These are phyloP conservation scores for Acrobasis repandana DNA, from an alignment of 2,888 invertebrate species.

Conservation along the genomic window DNA sequence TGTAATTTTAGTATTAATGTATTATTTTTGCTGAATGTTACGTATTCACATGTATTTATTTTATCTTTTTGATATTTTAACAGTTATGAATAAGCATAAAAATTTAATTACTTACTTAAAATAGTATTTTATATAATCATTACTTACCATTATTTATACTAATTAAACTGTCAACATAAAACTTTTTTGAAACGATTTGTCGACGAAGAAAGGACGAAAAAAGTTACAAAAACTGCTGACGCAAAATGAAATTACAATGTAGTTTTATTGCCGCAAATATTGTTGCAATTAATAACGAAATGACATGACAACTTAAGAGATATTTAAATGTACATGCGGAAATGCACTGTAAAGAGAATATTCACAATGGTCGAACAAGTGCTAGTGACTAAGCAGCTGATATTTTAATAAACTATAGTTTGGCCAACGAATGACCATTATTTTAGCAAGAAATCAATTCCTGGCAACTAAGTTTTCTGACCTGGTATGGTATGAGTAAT, in stretches of 20 bases:
- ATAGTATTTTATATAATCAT: too few relatives aligned
- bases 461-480: too few relatives aligned
- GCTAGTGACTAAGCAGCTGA: background rate
- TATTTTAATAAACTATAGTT: background rate
- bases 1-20: too few relatives aligned
- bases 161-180: background rate
- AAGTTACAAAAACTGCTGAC: slow-evolving; percentile 24
- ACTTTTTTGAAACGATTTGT: too few relatives aligned
- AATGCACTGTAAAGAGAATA: background rate
- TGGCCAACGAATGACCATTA: too few relatives aligned
- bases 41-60: too few relatives aligned
- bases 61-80: too few relatives aligned
- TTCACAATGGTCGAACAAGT: background rate
- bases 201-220: slow-evolving; percentile 19
- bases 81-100: too few relatives aligned
- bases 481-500: too few relatives aligned
- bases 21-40: too few relatives aligned
- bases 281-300: slow-evolving; percentile 8
- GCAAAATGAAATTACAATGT: background rate
- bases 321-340: slow-evolving; percentile 4
- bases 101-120: too few relatives aligned
- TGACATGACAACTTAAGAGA: slow-evolving; percentile 10
- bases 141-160: background rate
- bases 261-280: background rate
- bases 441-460: too few relatives aligned